phyloP scores from a whole-genome alignment of 2,888 invertebrate genomes.

The Ormyrus thymus region DNA sequence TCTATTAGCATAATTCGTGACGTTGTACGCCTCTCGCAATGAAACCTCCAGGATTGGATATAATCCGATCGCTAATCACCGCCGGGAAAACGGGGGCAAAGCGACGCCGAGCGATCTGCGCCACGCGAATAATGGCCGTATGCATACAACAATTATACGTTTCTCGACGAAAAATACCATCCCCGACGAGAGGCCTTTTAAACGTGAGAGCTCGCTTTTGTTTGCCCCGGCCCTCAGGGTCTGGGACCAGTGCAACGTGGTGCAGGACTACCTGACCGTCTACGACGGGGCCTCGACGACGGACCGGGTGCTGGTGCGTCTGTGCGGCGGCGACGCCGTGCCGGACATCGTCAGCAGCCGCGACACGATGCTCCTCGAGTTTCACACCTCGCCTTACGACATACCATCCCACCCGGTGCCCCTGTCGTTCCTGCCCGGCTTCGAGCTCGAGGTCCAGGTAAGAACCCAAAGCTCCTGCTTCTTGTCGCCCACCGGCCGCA shows the following conservation, averaged over 20 bases:
- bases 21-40: too few species aligned
- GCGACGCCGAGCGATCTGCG: too few species aligned
- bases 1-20: too few species aligned
- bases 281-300: conserved; percentile 85
- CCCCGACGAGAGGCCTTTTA: too few species aligned
- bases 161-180: too few species aligned
- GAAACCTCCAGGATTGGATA: too few species aligned
- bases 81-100: too few species aligned
- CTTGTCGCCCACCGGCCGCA: too few species aligned
- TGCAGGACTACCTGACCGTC: conserved; percentile 88
- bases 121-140: too few species aligned
- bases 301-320: conserved; percentile 84
- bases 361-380: conserved; percentile 86
- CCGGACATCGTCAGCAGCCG: conserved; percentile 88
- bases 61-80: too few species aligned
- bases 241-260: conserved; percentile 89
- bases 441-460: conserved; percentile 89
- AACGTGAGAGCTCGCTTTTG: too few species aligned
- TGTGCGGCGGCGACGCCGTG: conserved; percentile 89
- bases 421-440: conserved; percentile 86
- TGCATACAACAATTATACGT: too few species aligned
- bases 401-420: conserved; percentile 89
- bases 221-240: conserved; percentile 76
- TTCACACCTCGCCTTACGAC: conserved; percentile 88
- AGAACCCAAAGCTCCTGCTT: conserved; percentile 54